Conservation (phyloP, 2,888 invertebrate species). For the Cryptops parisi region DNA sequence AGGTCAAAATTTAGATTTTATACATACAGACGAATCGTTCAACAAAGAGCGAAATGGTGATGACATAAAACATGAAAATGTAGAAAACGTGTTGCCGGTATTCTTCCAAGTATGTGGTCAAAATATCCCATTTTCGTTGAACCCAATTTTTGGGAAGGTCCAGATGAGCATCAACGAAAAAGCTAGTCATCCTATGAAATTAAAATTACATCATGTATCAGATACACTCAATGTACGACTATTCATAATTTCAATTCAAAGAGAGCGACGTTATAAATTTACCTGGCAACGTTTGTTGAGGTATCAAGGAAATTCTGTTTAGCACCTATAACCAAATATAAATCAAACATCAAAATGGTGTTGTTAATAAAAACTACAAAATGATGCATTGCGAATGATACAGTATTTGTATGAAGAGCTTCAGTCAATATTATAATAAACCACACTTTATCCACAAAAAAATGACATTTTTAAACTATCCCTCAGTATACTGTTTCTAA, state of each 20-base stretch:
- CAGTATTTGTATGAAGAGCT: no score
- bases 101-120: slow-evolving; percentile 85
- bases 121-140: slow-evolving; percentile 64
- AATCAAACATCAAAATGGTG: not conserved
- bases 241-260: not conserved
- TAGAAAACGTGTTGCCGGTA: slow-evolving; percentile 93
- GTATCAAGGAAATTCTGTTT: slow-evolving; percentile 90
- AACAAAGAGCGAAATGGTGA: slow-evolving; percentile 82
- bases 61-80: slow-evolving; percentile 84
- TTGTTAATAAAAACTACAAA: not conserved
- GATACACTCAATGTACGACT: not conserved
- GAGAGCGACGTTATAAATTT: slow-evolving; percentile 14
- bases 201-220: not conserved
- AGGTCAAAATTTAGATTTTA: not conserved
- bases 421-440: no score
- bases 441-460: no score
- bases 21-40: slow-evolving; percentile 80
- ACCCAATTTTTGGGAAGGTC: slow-evolving; percentile 53
- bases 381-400: no score
- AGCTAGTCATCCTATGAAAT: slow-evolving; percentile 69
- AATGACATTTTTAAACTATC: not conserved
- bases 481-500: not conserved
- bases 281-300: slow-evolving; percentile 75
- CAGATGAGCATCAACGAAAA: slow-evolving; percentile 68
- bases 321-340: slow-evolving; percentile 42